Percentiles rank a stretch among this genome's conserved stretches.
These are phyloP conservation scores for Epizoanthus rinbou DNA, from an alignment of 92 coral and sea anemone genomes.

Conservation along the genomic window DNA sequence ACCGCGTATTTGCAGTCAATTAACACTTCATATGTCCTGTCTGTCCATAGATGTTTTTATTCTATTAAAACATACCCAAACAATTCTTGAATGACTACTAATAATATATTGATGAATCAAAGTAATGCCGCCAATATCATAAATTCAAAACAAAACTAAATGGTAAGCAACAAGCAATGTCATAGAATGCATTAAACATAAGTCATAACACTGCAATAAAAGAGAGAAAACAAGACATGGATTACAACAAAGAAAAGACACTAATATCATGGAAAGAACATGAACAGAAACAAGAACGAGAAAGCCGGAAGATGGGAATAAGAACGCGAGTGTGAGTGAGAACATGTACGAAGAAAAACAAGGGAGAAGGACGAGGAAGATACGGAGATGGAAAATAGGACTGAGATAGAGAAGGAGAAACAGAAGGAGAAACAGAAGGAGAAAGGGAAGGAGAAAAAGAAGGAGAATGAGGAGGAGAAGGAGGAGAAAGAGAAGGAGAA, in stretches of 20 bases:
- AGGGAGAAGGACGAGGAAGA: too few species aligned
- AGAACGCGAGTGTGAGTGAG: background rate
- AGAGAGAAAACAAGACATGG: background rate
- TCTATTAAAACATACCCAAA: too few species aligned
- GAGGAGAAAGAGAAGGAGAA: background rate
- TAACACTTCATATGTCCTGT: background rate
- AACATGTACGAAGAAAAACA: background rate
- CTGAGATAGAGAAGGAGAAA: conserved; percentile 4
- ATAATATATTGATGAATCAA: too few species aligned
- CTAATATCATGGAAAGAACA: background rate
- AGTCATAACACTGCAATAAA: too few species aligned
- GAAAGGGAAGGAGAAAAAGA: background rate
- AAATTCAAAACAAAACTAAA: too few species aligned
- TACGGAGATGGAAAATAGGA: too few species aligned
- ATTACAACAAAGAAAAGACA: background rate
- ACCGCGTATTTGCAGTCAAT: background rate
- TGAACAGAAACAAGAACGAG: background rate
- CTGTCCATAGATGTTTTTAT: background rate
- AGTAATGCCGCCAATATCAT: too few species aligned
- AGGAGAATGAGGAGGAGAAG: too few species aligned
- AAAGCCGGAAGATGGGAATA: background rate
- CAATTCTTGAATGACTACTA: too few species aligned
- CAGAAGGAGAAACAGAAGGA: background rate
- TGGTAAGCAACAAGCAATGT: too few species aligned
- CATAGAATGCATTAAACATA: background rate